Evolutionary conservation across 2,113 vertebrate species (phyloP), one percentile per base, ranked within the genome.

Genomic region (Antennarius striatus): DNA sequence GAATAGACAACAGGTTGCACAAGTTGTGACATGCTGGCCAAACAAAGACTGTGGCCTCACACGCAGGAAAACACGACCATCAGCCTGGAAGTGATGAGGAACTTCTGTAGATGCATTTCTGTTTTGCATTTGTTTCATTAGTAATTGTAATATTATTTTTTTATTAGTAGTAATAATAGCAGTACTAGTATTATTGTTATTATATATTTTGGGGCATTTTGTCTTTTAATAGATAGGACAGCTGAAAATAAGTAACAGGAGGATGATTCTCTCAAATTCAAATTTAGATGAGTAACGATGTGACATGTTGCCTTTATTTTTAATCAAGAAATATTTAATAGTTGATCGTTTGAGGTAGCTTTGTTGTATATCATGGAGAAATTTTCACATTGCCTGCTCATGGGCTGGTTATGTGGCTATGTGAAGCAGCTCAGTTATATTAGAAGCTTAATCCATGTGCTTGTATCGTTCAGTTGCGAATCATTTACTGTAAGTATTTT

Each of bases 11-110:
- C 80, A 74, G 71, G 56, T 69, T 55, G 40, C 62, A 48, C 47
- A 56, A 78, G 81, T 68, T 29, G 42, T 67, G 79, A 61, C 73
- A 63, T 82, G 84, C 70, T 63, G 79, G 84, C 70, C 82, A 80
- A 84, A 85, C 77, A 85, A 82, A 88, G 56, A 68, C 6, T 9
- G 29, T 49, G 67, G 47, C 65, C 73, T 66, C 66, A 45, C 9
- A 51, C 62, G 51, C 76, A 71, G 82, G 75, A 79, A 83, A 64
- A 30, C 48, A 57, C 36, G 32, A 46, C 46, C 40, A 29, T 47
- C 63, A 3, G 42, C 16, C 48, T 40, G 39, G 39, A 40, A 40
- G 49, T 32, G 49, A 10, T 56, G 43, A 79, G 10, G 16, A 40
- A 56, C 62, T 12, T 52, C 15, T 0, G 8, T 29, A 45, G 42